Conservation (phyloP, 2,888 invertebrate genomes). For the Matsumyia berberina region DNA sequence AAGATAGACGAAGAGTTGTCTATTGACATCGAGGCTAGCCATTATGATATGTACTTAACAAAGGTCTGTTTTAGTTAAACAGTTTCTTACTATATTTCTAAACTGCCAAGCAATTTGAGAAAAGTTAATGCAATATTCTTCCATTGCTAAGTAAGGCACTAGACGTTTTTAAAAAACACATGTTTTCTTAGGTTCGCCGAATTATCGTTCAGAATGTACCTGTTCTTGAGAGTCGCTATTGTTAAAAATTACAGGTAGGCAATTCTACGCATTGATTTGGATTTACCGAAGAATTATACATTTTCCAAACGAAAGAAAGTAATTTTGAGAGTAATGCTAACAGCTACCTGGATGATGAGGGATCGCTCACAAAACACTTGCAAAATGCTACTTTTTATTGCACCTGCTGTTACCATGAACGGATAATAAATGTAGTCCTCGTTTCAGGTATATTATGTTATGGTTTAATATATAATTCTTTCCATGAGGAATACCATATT, state of each 20-base stretch:
- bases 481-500: not conserved
- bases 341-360: not conserved
- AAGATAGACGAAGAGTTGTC: too few species aligned
- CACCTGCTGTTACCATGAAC: conserved; percentile 7
- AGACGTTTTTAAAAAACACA: not conserved
- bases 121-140: too few species aligned
- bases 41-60: too few species aligned
- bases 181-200: not conserved
- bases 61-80: too few species aligned
- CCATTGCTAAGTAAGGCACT: too few species aligned
- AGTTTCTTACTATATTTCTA: too few species aligned
- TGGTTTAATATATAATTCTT: not conserved
- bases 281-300: not conserved
- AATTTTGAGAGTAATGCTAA: not conserved
- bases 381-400: not conserved
- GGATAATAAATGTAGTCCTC: not conserved
- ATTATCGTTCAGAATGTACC: not conserved
- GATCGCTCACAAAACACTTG: not conserved
- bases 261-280: too few species aligned
- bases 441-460: not conserved
- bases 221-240: not conserved
- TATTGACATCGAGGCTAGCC: too few species aligned
- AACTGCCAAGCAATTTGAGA: too few species aligned
- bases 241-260: not conserved
- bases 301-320: not conserved